Percentiles rank a stretch among this genome's conserved stretches.
phyloP scores from a whole-genome alignment of 2,888 invertebrate species.

The Priocnemis perturbator region DNA sequence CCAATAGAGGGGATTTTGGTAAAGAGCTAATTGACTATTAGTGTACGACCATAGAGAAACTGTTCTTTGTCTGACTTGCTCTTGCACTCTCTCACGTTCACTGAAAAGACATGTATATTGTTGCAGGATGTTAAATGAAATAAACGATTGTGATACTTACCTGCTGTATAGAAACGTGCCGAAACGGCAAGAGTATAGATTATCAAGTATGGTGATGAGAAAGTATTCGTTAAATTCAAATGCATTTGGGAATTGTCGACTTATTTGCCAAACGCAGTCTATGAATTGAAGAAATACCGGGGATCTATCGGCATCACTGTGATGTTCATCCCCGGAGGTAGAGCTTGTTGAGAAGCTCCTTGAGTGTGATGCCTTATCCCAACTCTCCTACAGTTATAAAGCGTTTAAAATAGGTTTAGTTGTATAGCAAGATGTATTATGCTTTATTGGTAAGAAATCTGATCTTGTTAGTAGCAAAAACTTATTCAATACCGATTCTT shows the following conservation, averaged over 20 bases:
- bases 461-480: background rate
- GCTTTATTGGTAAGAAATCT: background rate
- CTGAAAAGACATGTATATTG: conserved; percentile 73
- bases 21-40: conserved; percentile 90
- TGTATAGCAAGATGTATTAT: conserved; percentile 6
- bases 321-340: conserved; percentile 93
- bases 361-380: conserved; percentile 80
- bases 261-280: conserved; percentile 99
- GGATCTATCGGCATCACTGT: conserved; percentile 97
- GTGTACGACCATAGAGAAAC: conserved; percentile 97
- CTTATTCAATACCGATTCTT: conserved; percentile 84
- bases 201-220: conserved; percentile 95
- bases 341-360: conserved; percentile 82
- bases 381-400: conserved; percentile 74
- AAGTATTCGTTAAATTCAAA: conserved; percentile 99
- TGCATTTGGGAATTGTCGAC: conserved; percentile 95
- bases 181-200: conserved; percentile 97
- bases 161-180: conserved; percentile 97
- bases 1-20: conserved; percentile 94
- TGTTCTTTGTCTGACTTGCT: conserved; percentile 88
- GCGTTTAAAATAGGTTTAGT: conserved; percentile 31
- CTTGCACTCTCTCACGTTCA: conserved; percentile 89
- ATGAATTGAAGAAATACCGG: conserved; percentile 99
- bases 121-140: background rate
- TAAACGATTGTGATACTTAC: conserved; percentile 53